A percentile compares a stretch with the other conserved stretches of the same genome.
Conservation (phyloP, 1,140 invertebrate genomes). For the Sitodiplosis mosellana region DNA sequence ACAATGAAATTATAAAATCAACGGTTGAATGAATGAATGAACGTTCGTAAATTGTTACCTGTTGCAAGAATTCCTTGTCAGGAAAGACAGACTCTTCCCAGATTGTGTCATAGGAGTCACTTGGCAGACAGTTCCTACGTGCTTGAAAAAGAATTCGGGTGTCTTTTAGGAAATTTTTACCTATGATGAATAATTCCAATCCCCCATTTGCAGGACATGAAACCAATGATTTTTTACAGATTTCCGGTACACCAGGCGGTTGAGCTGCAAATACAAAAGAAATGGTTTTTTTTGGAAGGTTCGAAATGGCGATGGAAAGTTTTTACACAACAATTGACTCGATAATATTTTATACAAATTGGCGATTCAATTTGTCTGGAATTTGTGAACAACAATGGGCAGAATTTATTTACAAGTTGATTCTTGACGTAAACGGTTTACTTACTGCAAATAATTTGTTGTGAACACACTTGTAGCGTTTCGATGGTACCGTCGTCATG, state of each 20-base stretch:
- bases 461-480: constrained; percentile 80
- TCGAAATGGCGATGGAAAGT: no score
- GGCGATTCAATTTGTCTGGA: no score
- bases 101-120: constrained; percentile 24
- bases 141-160: constrained; percentile 74
- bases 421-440: constrained; percentile 18
- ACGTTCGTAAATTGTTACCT: constrained; percentile 39
- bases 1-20: not conserved
- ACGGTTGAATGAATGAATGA: no score
- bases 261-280: constrained; percentile 63
- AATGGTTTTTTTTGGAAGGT: no score
- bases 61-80: constrained; percentile 68
- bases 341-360: no score
- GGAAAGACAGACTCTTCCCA: constrained; percentile 64
- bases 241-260: constrained; percentile 87
- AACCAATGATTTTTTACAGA: constrained; percentile 77
- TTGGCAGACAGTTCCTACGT: constrained; percentile 25
- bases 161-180: constrained; percentile 94
- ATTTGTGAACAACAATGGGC: no score
- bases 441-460: constrained; percentile 92
- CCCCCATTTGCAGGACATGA: constrained; percentile 64
- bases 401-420: not conserved
- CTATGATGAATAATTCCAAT: constrained; percentile 82
- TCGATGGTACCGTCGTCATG: constrained; percentile 54
- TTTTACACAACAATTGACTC: no score